Conservation (phyloP, 1,140 invertebrate genomes). For the Trypoxylus dichotomus region DNA sequence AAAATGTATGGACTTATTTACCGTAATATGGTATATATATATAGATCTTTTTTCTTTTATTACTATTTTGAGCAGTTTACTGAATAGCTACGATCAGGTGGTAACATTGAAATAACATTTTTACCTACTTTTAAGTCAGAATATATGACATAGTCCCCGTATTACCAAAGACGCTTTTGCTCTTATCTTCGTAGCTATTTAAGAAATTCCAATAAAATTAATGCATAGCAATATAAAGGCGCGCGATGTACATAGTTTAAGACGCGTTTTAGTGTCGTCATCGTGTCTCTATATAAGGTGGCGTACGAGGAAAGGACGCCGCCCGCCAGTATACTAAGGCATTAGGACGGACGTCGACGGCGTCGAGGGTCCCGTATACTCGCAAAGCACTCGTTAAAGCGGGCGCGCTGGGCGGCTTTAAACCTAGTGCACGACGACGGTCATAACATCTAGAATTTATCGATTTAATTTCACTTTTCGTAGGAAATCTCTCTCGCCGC, state of each 20-base stretch:
- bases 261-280: background rate
- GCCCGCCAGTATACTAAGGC: background rate
- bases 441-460: constrained; percentile 26
- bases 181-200: background rate
- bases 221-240: constrained; percentile 10
- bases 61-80: too few relatives aligned
- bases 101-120: too few relatives aligned
- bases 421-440: constrained; percentile 19
- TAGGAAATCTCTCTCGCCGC: constrained; percentile 17
- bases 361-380: background rate
- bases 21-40: too few relatives aligned
- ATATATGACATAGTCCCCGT: too few relatives aligned
- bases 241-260: background rate
- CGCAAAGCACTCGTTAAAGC: constrained; percentile 7
- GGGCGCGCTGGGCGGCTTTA: constrained; percentile 11
- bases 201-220: constrained; percentile 17
- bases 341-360: background rate
- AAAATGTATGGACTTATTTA: too few relatives aligned
- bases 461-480: constrained; percentile 25
- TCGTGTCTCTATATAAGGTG: background rate
- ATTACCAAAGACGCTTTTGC: too few relatives aligned
- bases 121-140: background rate
- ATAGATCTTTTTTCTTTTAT: too few relatives aligned
- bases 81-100: too few relatives aligned
- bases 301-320: background rate